These are phyloP conservation scores for Plecturocebus donacophilus DNA, from an alignment of 2,113 vertebrate species.

Conservation along the genomic window DNA sequence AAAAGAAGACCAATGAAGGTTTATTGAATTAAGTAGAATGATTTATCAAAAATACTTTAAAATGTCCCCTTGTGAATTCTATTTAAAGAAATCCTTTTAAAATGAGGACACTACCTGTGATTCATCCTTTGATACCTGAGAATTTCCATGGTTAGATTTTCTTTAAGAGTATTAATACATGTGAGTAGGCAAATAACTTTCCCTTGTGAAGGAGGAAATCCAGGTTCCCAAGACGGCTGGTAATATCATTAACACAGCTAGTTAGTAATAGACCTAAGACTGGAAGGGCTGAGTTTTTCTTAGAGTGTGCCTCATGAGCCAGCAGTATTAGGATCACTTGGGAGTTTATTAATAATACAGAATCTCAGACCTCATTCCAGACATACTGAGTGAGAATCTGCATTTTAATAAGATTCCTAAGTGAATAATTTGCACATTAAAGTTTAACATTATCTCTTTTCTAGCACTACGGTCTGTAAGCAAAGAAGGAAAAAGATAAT, in stretches of 20 bases:
- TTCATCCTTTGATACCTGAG: neutral
- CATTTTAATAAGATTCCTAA: neutral
- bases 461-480: too few species aligned
- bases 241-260: neutral
- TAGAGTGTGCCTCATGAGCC: neutral
- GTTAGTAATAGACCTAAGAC: neutral
- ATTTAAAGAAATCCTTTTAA: neutral
- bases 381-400: neutral
- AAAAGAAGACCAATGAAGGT: neutral
- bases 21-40: neutral
- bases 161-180: neutral
- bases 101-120: neutral
- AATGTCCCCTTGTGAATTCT: neutral
- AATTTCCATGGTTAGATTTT: neutral
- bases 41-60: neutral
- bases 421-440: neutral
- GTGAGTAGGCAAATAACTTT: neutral
- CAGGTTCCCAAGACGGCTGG: neutral
- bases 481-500: neutral
- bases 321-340: neutral
- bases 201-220: neutral
- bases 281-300: neutral
- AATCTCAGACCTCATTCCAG: neutral
- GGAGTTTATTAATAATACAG: neutral
- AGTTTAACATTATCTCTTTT: neutral